Evolutionary conservation across 2,797 vertebrate genomes (phyloP), one percentile per base, ranked within the genome.

Genomic region (Semotilus atromaculatus): DNA sequence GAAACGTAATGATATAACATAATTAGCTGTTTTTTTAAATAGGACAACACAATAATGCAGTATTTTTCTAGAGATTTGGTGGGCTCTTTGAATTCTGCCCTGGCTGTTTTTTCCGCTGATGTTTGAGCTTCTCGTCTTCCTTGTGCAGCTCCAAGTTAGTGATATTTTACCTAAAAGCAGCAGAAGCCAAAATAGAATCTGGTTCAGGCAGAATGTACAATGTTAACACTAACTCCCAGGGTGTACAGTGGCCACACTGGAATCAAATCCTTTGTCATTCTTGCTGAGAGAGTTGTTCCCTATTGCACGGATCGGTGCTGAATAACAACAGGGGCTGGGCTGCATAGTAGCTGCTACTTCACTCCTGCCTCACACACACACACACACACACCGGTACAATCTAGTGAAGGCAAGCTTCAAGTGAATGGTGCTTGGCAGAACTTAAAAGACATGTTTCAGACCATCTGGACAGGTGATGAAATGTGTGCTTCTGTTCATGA

Each of bases 381-480:
- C n/a, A n/a, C 31, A 34, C 36, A 43, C 43, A 73, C 23, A 40
- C 60, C 16, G 0, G 19, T 72, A 29, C 77, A 83, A 58, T 18
- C 53, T 80, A 31, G 36, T 31, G 8, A 66, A 60, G 19, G 14
- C 48, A 86, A 70, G 51, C 74, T 81, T 73, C 66, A 78, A 26
- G 68, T 81, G 53, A 38, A 82, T 82, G 68, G 67, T 72, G 38
- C 62, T 75, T 85, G 82, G 40, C 70, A 83, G 51, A 71, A 48
- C 66, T 85, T 72, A 38, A 81, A 84, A 84, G 75, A 73, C n/a
- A 19, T 77, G n/a, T 68, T 72, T 68, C 26, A 80, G 83, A n/a
- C 70, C 72, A 78, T 80, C 77, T 81, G 55, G 64, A 67, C n/a
- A 66, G 80, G 75, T 85, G 68, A 48, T 68, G 34, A 74, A 48